phyloP scores from a whole-genome alignment of 1,140 invertebrate genomes.

The Araneus ventricosus region DNA sequence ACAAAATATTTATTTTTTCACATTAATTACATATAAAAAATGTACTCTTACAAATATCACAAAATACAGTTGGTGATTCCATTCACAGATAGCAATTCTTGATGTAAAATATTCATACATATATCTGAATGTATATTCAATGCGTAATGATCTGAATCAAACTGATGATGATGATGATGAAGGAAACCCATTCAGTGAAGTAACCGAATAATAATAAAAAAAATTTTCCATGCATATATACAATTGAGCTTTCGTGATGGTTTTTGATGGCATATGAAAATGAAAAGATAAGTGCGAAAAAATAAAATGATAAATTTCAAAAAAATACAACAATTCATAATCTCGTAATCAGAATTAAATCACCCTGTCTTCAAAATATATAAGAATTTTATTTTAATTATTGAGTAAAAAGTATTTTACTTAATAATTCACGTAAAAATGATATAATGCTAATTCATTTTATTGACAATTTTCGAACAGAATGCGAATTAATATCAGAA shows the following conservation, averaged over 20 bases:
- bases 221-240: background rate
- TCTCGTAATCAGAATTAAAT: background rate
- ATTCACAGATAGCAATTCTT: background rate
- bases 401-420: no score
- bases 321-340: background rate
- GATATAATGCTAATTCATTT: background rate
- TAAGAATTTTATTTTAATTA: no score
- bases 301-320: background rate
- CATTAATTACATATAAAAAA: background rate
- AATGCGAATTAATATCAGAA: no score
- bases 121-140: background rate
- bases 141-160: background rate
- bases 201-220: no score
- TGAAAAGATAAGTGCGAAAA: background rate
- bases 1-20: constrained; percentile 28
- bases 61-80: background rate
- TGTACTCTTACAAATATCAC: constrained; percentile 6
- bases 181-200: background rate
- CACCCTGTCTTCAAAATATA: background rate
- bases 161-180: background rate
- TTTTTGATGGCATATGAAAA: background rate
- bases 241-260: background rate
- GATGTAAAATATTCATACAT: background rate
- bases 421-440: no score
- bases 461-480: background rate